These are phyloP conservation scores for Puffinus mauretanicus DNA, from an alignment of 2,113 vertebrate genomes.

Conservation along the genomic window DNA sequence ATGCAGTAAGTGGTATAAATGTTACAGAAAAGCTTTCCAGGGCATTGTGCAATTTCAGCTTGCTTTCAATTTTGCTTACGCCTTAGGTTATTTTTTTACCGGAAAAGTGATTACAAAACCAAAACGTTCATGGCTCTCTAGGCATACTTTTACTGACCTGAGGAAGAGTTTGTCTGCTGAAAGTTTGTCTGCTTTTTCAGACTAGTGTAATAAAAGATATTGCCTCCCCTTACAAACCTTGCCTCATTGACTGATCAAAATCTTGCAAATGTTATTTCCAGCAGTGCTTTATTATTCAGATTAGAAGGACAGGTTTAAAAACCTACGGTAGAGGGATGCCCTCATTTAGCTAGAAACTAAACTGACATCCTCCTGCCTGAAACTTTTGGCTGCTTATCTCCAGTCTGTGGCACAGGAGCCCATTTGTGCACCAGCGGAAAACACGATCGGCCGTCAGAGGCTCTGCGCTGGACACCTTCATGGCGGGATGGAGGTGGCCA, in stretches of 20 bases:
- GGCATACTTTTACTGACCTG: neutral
- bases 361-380: neutral
- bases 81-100: neutral
- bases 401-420: neutral
- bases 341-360: neutral
- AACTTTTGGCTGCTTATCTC: neutral
- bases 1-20: neutral
- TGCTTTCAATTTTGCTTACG: neutral
- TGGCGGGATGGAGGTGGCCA: neutral
- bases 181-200: slow-evolving; percentile 12
- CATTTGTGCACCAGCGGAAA: neutral
- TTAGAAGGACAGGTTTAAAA: neutral
- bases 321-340: neutral
- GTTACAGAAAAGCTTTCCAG: neutral
- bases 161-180: neutral
- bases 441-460: fast-evolving
- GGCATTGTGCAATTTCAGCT: neutral
- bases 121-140: neutral
- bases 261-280: neutral
- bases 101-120: neutral
- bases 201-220: neutral
- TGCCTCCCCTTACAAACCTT: neutral
- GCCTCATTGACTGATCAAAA: neutral
- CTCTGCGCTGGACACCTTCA: neutral
- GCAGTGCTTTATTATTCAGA: neutral